Base-by-base conservation (phyloP, 2,888 invertebrate genomes). In the Callyntrura guangdongensis region DNA sequence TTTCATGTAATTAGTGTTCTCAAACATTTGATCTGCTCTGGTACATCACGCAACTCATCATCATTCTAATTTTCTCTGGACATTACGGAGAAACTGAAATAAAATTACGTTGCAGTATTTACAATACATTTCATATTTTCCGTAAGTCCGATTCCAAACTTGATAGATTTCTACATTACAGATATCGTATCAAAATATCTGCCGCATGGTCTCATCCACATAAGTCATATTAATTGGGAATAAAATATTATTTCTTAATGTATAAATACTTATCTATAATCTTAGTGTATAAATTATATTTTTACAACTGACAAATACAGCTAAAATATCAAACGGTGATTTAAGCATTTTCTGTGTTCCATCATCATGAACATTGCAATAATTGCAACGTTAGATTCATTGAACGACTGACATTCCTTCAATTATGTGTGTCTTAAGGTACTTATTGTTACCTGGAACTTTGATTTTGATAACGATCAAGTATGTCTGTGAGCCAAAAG, bases 1-100 rank as follows among this genome's bases (percentile, higher is more conserved):
- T 87, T 87, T 69, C 56, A 56, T 81, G 87, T 87, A 87, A 87
- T 87, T 87, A 87, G 87, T 69, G 56, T 81, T 79, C n/a, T n/a
- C 81, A 81, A 81, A 87, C 81, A 53, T 87, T 56, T 69, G 69
- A 36, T 36, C 36, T 36, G 36, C 69, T 81, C 67, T n/a, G 22
- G 11, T 36, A 87, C n/a, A 17, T 81, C 87, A 87, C 87, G 87
- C 87, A 87, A 87, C 86, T 74, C 22, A 47, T 47, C 69, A 69
- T 69, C 67, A 67, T 59, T 72, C 45, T 77, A n/a, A 6, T 36
- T 6, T 36, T 36, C 36, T 36, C 6, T 36, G 53, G 72, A 77
- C 49, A 77, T 22, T 77, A 17, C 1, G n/a, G 53, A 77, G 17
- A 25, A 74, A 74, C 74, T 74, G 36, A 36, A 36, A 36, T 36